Base-by-base conservation (phyloP, 2,888 invertebrate species). In the Acronicta psi region DNA sequence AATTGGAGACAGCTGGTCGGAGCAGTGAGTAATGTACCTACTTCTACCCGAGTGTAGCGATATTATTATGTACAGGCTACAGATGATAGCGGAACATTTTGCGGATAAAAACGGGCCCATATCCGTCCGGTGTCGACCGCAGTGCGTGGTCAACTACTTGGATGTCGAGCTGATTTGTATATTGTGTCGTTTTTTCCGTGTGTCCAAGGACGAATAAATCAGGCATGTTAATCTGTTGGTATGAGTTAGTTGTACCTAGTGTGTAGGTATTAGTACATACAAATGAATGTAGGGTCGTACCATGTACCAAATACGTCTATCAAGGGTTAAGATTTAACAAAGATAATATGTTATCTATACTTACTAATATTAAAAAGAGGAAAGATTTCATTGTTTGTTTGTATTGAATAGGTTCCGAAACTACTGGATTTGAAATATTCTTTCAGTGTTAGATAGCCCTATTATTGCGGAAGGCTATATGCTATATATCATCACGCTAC, bases 111-210 rank as follows among this genome's bases (percentile, higher is more conserved):
- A 64, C 57, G 37, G 49, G 59, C 51, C 60, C 56, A 63, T 63
- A 70, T 67, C 64, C 56, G 63, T 64, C 59, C 65, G 20, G 41
- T 55, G 65, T 62, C 61, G 40, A 40, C 53, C 59, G 59, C 69
- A 61, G 47, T 59, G 59, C 66, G 65, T 70, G 65, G 68, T 47
- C 52, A 50, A 65, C 68, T 58, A 59, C 69, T 66, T 50, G 56
- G 59, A 70, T 59, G 74, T 72, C 72, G 66, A 54, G 41, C 66
- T 69, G 77, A 81, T 79, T 79, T 80, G 73, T 80, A 69, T 77
- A 63, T 64, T 62, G 56, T 73, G 65, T 63, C 47, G 43, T 65
- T 70, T 59, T 50, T 77, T 59, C 61, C 45, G 49, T 69, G 54
- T 59, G 54, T 14, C 46, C 61, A 55, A 58, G 57, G 58, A 20